phyloP scores from a whole-genome alignment of 1,140 invertebrate genomes.

The Drosophila mauritiana region DNA sequence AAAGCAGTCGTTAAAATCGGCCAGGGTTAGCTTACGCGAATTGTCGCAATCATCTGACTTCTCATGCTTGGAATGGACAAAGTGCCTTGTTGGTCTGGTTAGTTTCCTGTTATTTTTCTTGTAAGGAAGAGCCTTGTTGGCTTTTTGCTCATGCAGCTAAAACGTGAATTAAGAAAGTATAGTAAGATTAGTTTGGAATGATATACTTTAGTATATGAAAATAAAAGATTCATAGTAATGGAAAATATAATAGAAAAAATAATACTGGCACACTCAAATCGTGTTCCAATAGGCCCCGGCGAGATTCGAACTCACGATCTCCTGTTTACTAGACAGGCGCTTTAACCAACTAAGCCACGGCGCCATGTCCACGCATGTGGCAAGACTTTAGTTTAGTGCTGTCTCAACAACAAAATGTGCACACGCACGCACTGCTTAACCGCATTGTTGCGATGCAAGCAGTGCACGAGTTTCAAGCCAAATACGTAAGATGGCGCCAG shows the following conservation, averaged over 20 bases:
- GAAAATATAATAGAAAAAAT: constrained; percentile 32
- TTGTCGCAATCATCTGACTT: constrained; percentile 15
- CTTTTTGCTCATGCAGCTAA: neutral
- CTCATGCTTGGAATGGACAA: neutral
- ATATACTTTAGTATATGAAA: neutral
- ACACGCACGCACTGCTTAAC: neutral
- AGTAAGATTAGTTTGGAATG: neutral
- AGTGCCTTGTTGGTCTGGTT: neutral
- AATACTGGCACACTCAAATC: constrained; percentile 86
- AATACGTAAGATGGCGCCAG: neutral
- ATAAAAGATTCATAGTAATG: too few relatives aligned
- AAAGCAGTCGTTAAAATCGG: constrained; percentile 62
- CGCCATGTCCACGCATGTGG: constrained; percentile 65
- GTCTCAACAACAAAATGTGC: neutral
- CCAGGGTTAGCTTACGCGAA: constrained; percentile 27
- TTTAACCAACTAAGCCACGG: constrained; percentile 88
- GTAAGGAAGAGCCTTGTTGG: neutral
- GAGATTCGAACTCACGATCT: constrained; percentile 88
- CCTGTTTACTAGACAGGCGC: constrained; percentile 88
- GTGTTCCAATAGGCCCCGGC: constrained; percentile 86
- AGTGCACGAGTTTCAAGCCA: neutral
- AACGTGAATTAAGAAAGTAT: neutral
- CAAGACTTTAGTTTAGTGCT: constrained; percentile 4
- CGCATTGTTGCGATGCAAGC: neutral
- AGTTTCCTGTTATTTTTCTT: neutral